Base-by-base conservation (phyloP, 30 jellyfish, hydroid and myxozoan genomes). In the Turritopsis rubra region DNA sequence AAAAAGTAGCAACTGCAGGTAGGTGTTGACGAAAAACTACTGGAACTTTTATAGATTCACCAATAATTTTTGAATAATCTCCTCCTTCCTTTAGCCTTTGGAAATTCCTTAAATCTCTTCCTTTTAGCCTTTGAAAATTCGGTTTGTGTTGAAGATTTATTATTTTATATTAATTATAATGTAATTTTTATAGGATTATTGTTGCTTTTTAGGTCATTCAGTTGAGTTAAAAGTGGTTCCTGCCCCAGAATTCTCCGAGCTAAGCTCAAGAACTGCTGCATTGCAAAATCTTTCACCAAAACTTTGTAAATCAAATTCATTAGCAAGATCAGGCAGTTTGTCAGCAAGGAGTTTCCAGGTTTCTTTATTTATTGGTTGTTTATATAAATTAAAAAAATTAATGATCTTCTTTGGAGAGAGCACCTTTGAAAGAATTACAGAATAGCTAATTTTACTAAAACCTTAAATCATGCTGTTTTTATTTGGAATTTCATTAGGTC, bases 171-270 rank as follows among this genome's bases (percentile, higher is more conserved):
- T 3, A 68, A 68, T n/a, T n/a, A n/a, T n/a, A 21, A 21, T 26
- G 77, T 22, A 68, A 68, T 26, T 21, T 9, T 26, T 7, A 68
- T 68, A 68, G 77, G 28, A 68, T 41, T 3, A 41, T 41, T 41
- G 60, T 41, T 41, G 60, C 13, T 41, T 74, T 74, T 9, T 74
- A 74, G 82, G 82, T 26, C 87, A 82, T 84, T 89, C 89, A 72
- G 96, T 91, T 8, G 52, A 79, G 25, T 85, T 91, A 5, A 87
- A 79, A 71, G 97, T 91, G 16, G 89, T 85, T 52, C 96, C 96
- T 29, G 89, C 88, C 16, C 95, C 97, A n/a, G 97, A 91, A 81
- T 72, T 86, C 65, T 91, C 97, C 19, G 97, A 91, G 52, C 83
- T 86, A 28, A 83, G 91, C 79, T 21, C 96, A 31, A 72, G 96